These are phyloP conservation scores for Hydrozoanthus tunicans DNA, from an alignment of 64 coral and sea anemone genomes.

Conservation along the genomic window DNA sequence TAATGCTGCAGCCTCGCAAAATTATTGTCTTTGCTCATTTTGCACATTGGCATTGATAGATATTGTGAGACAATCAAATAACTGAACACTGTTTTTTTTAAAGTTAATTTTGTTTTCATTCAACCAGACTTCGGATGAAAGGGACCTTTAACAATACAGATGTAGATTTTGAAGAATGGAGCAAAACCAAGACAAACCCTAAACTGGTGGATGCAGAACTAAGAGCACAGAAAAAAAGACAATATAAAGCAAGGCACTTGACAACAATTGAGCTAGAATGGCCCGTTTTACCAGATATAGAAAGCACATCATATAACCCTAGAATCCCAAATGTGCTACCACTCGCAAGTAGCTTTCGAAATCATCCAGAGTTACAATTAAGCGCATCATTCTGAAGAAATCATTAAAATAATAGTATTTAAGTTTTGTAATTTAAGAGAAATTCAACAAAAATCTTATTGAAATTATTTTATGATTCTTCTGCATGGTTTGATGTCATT, in stretches of 20 bases:
- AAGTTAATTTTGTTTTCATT: not conserved
- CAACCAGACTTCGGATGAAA: slow-evolving; percentile 80
- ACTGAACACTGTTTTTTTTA: not conserved
- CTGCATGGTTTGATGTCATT: too few relatives aligned
- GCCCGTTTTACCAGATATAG: slow-evolving; percentile 79
- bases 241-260: slow-evolving; percentile 79
- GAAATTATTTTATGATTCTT: too few relatives aligned
- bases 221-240: slow-evolving; percentile 86
- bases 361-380: slow-evolving; percentile 77
- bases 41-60: too few relatives aligned
- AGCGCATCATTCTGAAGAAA: slow-evolving; percentile 68
- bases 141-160: slow-evolving; percentile 71
- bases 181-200: slow-evolving; percentile 57
- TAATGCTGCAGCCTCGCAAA: too few relatives aligned
- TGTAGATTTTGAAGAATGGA: slow-evolving; percentile 82
- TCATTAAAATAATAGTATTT: not conserved
- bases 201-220: slow-evolving; percentile 79
- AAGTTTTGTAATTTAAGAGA: not conserved
- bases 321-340: slow-evolving; percentile 87
- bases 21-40: too few relatives aligned
- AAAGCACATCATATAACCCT: slow-evolving; percentile 64
- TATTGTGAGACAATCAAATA: not conserved
- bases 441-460: too few relatives aligned
- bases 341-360: slow-evolving; percentile 80
- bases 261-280: slow-evolving; percentile 85